A percentile compares a stretch with the other conserved stretches of the same genome.
These are phyloP conservation scores for Phymastichus coffea DNA, from an alignment of 1,140 invertebrate genomes.

Conservation along the genomic window DNA sequence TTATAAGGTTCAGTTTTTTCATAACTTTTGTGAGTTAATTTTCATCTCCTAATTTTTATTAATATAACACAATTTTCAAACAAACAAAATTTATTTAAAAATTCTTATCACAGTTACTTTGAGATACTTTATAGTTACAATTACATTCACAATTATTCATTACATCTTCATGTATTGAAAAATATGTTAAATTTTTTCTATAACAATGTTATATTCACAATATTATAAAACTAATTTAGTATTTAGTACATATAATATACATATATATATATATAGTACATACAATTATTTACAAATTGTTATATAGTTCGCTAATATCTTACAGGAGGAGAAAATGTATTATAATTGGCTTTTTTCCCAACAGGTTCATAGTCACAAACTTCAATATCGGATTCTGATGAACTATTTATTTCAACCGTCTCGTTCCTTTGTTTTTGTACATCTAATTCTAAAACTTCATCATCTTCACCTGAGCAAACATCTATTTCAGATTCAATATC, in stretches of 20 bases:
- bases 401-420: slow-evolving; percentile 32
- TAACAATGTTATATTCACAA: slow-evolving; percentile 1
- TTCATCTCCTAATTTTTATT: too few species aligned
- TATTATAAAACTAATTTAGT: neutral
- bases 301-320: slow-evolving; percentile 22
- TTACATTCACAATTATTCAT: neutral
- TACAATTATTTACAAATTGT: slow-evolving; percentile 19
- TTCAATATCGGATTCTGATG: slow-evolving; percentile 41
- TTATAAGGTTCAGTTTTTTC: too few species aligned
- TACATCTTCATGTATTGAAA: slow-evolving; percentile 2
- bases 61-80: too few species aligned
- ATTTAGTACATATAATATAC: neutral
- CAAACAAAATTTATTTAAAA: slow-evolving; percentile 5
- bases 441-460: slow-evolving; percentile 42
- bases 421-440: slow-evolving; percentile 28
- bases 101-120: slow-evolving; percentile 10
- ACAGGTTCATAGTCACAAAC: slow-evolving; percentile 42
- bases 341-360: slow-evolving; percentile 34
- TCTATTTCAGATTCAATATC: slow-evolving; percentile 44
- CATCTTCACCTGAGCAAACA: slow-evolving; percentile 42
- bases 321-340: slow-evolving; percentile 16
- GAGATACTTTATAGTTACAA: neutral
- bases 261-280: slow-evolving; percentile 2
- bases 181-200: slow-evolving; percentile 11
- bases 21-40: too few species aligned